phyloP scores from a whole-genome alignment of 2,797 vertebrate species.

The Pipistrellus kuhlii region DNA sequence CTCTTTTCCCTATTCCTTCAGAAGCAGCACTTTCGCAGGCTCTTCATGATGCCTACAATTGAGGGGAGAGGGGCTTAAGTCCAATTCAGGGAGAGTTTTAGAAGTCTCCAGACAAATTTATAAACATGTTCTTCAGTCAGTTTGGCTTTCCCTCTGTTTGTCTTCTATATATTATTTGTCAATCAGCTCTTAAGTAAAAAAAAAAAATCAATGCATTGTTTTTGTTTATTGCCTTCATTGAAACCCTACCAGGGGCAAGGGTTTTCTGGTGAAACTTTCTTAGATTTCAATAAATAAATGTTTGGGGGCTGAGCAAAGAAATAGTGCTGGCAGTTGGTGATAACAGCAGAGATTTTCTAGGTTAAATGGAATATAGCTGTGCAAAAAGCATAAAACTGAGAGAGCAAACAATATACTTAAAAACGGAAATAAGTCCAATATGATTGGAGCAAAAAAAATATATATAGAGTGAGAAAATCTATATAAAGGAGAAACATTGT shows the following conservation, averaged over 20 bases:
- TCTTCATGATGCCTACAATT: neutral
- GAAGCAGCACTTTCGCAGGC: neutral
- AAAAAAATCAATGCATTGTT: neutral
- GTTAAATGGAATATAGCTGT: neutral
- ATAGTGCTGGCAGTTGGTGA: neutral
- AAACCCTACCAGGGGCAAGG: neutral
- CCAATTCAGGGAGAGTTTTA: neutral
- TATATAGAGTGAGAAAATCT: neutral
- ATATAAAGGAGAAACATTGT: neutral
- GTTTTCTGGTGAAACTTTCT: neutral
- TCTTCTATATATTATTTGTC: neutral
- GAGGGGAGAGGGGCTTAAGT: neutral
- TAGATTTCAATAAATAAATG: conserved; percentile 23
- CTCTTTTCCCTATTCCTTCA: neutral
- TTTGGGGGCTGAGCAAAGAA: neutral
- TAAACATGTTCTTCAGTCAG: neutral
- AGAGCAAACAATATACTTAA: neutral
- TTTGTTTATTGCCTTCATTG: neutral
- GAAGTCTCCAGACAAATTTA: neutral
- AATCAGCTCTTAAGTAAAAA: neutral
- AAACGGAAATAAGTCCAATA: neutral
- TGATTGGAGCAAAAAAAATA: neutral
- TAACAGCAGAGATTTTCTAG: neutral
- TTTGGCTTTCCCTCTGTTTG: neutral
- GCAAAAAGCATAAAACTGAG: neutral